Percentiles rank a stretch among this genome's conserved stretches.
Evolutionary conservation across 2,113 vertebrate species (phyloP).

Genomic region (Scolopax mira): DNA sequence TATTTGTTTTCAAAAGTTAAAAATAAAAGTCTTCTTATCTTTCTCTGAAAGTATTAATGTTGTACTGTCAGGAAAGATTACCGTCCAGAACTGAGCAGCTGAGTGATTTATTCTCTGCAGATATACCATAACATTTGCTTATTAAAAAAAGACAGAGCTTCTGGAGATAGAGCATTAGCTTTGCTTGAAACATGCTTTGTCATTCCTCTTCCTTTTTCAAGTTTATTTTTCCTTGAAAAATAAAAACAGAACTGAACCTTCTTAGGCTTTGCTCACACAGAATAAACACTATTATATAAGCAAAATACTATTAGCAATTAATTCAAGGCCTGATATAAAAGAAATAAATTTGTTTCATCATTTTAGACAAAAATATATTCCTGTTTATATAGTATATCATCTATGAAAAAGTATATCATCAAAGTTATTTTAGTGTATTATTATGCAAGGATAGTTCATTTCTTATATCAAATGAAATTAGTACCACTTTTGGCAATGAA

Average conservation of each 20-base stretch:
- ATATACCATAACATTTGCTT: neutral
- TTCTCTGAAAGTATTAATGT: neutral
- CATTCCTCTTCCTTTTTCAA: neutral
- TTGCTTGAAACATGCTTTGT: neutral
- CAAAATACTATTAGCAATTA: neutral
- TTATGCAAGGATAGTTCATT: neutral
- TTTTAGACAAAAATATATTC: neutral
- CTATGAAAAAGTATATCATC: neutral
- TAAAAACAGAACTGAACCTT: neutral
- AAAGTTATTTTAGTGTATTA: neutral
- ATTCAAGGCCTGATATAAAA: neutral
- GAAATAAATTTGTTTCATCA: neutral
- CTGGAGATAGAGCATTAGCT: neutral
- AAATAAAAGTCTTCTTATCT: neutral
- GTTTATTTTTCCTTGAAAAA: neutral
- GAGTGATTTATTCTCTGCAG: neutral
- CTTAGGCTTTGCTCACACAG: neutral
- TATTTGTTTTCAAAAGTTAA: neutral
- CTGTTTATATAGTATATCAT: neutral
- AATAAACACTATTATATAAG: neutral
- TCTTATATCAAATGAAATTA: neutral
- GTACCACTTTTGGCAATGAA: neutral
- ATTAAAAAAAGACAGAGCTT: neutral
- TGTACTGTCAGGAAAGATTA: constrained; percentile 5
- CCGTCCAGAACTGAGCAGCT: neutral